Base-by-base conservation (phyloP, 2,888 invertebrate genomes). In the Choreutis nemorana region DNA sequence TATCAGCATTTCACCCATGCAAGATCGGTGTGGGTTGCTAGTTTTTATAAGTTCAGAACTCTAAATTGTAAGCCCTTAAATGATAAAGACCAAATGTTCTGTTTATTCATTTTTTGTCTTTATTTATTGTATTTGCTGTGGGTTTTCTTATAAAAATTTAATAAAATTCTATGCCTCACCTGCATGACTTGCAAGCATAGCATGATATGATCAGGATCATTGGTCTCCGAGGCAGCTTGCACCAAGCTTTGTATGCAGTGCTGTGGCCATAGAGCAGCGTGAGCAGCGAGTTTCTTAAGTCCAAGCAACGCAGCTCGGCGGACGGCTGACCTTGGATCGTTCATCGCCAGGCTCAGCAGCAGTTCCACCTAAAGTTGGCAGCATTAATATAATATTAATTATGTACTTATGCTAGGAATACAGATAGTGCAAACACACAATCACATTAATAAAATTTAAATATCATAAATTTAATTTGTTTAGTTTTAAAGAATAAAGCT, bases 171-270 rank as follows among this genome's bases (percentile, higher is more conserved):
- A 8, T 4, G 4, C 26, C 32, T 24, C 25, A 70, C 77, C 65
- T 72, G 65, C 73, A 75, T 71, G 9, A 75, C 73, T 33, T 68
- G 57, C 15, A 75, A 41, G 26, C 75, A 71, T 15, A 70, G 48
- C 64, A 67, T 62, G 12, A 59, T 63, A 31, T 75, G 71, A 2
- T 55, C 51, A 0, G 48, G 40, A 28, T 63, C 61, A 3, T 51
- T 51, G 16, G 48, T 56, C 15, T 51, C 48, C 11, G 47, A 44
- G 12, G 72, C 67, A 0, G 64, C 59, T 0, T 46, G 36, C 6
- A 68, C 70, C 1, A 77, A 47, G 12, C 54, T 42, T 25, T 58
- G 58, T 1, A 73, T 57, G 34, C 61, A 55, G 5, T 45, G 48
- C 0, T 58, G 44, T 0, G 68, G 67, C 78, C 78, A 78, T 29